These are phyloP conservation scores for Tetrapedia diversipes DNA, from an alignment of 2,888 invertebrate species.

Conservation along the genomic window DNA sequence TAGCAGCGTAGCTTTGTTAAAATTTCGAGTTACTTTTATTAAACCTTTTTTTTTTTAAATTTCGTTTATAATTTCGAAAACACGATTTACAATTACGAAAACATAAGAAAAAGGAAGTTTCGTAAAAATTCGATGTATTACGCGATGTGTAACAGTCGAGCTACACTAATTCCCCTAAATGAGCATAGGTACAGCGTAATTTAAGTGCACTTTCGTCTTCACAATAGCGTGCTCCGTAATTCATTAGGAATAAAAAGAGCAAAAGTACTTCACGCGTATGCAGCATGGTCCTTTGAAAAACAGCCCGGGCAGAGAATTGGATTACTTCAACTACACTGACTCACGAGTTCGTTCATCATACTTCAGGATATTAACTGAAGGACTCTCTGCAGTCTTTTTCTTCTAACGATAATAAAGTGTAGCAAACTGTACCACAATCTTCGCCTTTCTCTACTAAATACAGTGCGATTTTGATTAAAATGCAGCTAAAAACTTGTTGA, in stretches of 20 bases:
- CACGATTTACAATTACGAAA: too few species aligned
- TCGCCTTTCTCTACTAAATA: too few species aligned
- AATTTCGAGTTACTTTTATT: too few species aligned
- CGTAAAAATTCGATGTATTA: background rate
- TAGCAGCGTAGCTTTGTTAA: too few species aligned
- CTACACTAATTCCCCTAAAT: constrained; percentile 18
- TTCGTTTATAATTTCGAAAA: too few species aligned
- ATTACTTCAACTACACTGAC: constrained; percentile 1
- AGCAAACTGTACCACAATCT: too few species aligned
- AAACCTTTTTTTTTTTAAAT: too few species aligned
- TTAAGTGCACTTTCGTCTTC: constrained; percentile 37
- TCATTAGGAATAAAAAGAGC: constrained; percentile 37
- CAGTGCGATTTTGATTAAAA: too few species aligned
- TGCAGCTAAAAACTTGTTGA: too few species aligned
- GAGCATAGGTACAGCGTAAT: background rate
- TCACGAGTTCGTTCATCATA: background rate
- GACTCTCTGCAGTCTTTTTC: background rate
- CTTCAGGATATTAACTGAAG: background rate
- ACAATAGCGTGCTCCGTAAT: constrained; percentile 31
- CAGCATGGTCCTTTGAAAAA: constrained; percentile 23
- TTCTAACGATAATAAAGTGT: too few species aligned
- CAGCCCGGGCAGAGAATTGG: background rate
- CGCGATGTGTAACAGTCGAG: background rate
- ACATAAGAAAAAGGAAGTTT: background rate
- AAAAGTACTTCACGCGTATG: constrained; percentile 17